Conservation (phyloP, 2,888 invertebrate species). For the Lasioglossum leucozonium region DNA sequence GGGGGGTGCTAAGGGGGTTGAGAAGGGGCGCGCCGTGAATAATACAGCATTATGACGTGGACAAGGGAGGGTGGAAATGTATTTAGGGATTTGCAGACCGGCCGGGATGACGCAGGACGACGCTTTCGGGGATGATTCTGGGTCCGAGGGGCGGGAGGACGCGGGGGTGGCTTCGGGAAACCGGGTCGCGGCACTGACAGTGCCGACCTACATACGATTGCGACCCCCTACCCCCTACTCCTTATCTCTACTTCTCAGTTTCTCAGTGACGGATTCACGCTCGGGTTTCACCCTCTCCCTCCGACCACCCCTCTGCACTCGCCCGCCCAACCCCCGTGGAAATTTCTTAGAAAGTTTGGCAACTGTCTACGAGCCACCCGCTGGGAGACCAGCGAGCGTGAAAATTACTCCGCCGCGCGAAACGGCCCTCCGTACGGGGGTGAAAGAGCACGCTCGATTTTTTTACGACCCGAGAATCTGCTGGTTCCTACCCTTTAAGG, state of each 20-base stretch:
- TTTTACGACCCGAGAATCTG: not conserved
- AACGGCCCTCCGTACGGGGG: not conserved
- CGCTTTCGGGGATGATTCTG: constrained; percentile 60
- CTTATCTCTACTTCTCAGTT: constrained; percentile 46
- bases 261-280: constrained; percentile 52
- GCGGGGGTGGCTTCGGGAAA: constrained; percentile 60
- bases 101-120: constrained; percentile 45
- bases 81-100: constrained; percentile 59
- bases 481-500: not conserved
- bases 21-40: constrained; percentile 39
- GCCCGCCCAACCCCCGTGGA: not conserved
- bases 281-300: constrained; percentile 15
- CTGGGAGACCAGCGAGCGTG: not conserved
- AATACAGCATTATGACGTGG: constrained; percentile 39
- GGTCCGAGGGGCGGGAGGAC: constrained; percentile 43
- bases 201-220: constrained; percentile 79
- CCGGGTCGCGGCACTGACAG: constrained; percentile 81
- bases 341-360: constrained; percentile 31
- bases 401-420: constrained; percentile 14
- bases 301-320: not conserved
- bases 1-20: not conserved
- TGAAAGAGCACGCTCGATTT: not conserved
- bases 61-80: constrained; percentile 44
- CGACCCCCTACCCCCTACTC: constrained; percentile 32
- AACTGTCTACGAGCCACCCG: constrained; percentile 17